Evolutionary conservation across 1,140 invertebrate genomes (phyloP).

Genomic region (Macrosteles quadrilineatus): DNA sequence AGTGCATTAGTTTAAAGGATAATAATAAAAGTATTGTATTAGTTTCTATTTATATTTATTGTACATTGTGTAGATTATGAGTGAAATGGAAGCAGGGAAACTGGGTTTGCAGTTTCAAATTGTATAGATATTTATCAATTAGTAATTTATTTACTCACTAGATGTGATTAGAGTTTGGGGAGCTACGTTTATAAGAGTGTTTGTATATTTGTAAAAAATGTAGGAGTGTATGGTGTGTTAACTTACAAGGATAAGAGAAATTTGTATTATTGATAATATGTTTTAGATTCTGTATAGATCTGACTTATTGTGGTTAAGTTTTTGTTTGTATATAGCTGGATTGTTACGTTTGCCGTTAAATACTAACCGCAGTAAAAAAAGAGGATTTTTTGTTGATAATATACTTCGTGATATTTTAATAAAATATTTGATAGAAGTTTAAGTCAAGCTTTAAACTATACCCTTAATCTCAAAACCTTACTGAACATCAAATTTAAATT

Average conservation of each 20-base stretch:
- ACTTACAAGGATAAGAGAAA: neutral
- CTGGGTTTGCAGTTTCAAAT: neutral
- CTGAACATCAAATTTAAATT: too few species aligned
- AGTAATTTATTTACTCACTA: neutral
- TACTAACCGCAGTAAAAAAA: neutral
- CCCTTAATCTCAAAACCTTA: too few species aligned
- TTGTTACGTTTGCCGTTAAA: neutral
- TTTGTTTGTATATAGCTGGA: neutral
- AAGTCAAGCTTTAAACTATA: too few species aligned
- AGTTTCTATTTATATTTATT: slow-evolving; percentile 23
- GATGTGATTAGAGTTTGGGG: neutral
- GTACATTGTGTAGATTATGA: neutral
- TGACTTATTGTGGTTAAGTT: neutral
- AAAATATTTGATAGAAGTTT: too few species aligned
- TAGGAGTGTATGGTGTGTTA: neutral
- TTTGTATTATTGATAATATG: neutral
- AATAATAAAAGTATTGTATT: neutral
- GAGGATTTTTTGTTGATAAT: neutral
- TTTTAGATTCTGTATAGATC: neutral
- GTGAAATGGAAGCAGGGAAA: slow-evolving; percentile 16
- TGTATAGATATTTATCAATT: neutral
- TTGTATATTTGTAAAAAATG: slow-evolving; percentile 3
- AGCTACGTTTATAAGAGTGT: neutral
- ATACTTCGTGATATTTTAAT: too few species aligned
- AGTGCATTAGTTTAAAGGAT: slow-evolving; percentile 32